Conservation (phyloP, 92 coral and sea anemone genomes). For the Phymanthus crucifer region DNA sequence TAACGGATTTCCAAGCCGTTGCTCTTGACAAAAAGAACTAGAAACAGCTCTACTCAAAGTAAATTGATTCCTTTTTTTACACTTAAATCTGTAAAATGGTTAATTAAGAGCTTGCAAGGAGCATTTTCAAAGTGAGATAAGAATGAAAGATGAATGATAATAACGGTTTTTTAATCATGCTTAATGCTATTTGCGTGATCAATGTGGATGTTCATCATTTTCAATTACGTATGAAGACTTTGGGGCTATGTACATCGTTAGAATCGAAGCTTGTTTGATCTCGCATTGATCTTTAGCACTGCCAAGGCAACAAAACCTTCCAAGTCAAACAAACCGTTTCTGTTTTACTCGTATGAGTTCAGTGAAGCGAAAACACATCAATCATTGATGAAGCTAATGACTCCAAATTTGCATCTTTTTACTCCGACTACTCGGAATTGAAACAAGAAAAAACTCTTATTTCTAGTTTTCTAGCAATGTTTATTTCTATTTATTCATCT, state of each 20-base stretch:
- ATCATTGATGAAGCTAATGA: constrained; percentile 2
- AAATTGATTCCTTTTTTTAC: too few species aligned
- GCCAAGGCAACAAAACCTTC: constrained; percentile 6
- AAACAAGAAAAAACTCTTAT: neutral
- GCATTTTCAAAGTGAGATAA: too few species aligned
- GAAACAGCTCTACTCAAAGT: too few species aligned
- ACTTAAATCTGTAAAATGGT: too few species aligned
- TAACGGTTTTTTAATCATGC: too few species aligned
- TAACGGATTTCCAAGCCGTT: too few species aligned
- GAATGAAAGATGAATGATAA: too few species aligned
- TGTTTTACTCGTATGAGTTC: neutral
- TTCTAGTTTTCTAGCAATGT: neutral
- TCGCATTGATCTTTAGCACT: neutral
- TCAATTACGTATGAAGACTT: too few species aligned
- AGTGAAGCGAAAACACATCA: constrained; percentile 6
- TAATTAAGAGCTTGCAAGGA: too few species aligned
- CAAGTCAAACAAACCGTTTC: constrained; percentile 5
- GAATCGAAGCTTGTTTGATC: neutral
- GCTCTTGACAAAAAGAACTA: too few species aligned
- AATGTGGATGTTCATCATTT: too few species aligned
- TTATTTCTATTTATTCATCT: neutral
- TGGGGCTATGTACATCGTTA: constrained; percentile 32
- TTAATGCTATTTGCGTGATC: too few species aligned
- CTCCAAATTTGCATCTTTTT: neutral
- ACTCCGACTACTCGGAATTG: neutral